Evolutionary conservation across 2,113 vertebrate species (phyloP).

Genomic region (Oryzias woworae): DNA sequence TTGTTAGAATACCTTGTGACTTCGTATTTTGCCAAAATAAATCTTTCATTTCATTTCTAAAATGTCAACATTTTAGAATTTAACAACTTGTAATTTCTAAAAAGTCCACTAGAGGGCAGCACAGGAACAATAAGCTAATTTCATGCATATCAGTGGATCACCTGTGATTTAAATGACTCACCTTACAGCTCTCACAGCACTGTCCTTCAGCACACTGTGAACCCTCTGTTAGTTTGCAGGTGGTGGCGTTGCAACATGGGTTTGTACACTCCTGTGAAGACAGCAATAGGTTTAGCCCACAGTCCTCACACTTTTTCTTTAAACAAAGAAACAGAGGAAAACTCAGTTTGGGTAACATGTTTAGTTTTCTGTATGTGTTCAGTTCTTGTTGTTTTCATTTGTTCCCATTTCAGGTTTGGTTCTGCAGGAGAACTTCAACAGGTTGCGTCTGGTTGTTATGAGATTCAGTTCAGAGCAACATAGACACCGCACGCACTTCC

Average conservation of each 20-base stretch:
- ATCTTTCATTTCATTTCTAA: too few relatives aligned
- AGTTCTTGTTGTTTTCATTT: neutral
- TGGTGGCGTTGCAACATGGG: constrained; percentile 78
- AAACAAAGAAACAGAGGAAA: too few relatives aligned
- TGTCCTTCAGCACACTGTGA: constrained; percentile 68
- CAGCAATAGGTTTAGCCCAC: neutral
- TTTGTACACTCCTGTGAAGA: constrained; percentile 74
- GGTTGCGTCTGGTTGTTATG: neutral
- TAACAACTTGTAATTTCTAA: neutral
- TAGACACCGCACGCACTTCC: neutral
- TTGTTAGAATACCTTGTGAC: too few relatives aligned
- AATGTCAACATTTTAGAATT: neutral
- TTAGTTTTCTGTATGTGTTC: neutral
- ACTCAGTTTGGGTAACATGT: too few relatives aligned
- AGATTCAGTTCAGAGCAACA: neutral
- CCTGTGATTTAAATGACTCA: constrained; percentile 34
- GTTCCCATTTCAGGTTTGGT: neutral
- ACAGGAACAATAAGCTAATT: neutral
- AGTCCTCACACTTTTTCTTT: neutral
- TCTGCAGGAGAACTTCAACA: neutral
- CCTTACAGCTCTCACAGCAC: constrained; percentile 78
- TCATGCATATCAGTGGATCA: neutral
- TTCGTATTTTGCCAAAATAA: too few relatives aligned
- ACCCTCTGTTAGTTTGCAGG: constrained; percentile 60
- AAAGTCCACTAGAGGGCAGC: constrained; percentile 25